Percentiles rank a stretch among this genome's conserved stretches.
Evolutionary conservation across 2,113 vertebrate species (phyloP).

Genomic region (Zapus hudsonius): DNA sequence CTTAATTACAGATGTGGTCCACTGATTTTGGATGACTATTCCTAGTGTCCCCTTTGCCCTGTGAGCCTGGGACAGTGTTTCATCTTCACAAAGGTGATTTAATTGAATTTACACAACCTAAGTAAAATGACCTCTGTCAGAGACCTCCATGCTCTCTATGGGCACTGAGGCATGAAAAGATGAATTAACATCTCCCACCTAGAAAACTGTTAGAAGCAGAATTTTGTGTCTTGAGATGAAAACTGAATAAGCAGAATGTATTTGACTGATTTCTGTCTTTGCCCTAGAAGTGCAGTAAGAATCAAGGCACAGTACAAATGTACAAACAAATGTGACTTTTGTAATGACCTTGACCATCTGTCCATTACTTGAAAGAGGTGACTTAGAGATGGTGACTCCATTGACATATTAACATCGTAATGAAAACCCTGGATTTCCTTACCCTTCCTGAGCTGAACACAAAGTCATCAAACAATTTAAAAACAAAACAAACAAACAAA

Average conservation of each 20-base stretch:
- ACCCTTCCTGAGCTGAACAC: not conserved
- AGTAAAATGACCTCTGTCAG: not conserved
- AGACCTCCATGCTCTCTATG: not conserved
- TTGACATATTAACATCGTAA: conserved; percentile 12
- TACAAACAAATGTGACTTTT: conserved; percentile 15
- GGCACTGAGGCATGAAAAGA: not conserved
- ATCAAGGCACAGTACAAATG: not conserved
- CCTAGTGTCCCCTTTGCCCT: not conserved
- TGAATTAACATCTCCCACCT: not conserved
- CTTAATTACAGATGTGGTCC: not conserved
- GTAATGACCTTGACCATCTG: conserved; percentile 4
- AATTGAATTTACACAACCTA: not conserved
- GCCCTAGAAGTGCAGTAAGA: not conserved
- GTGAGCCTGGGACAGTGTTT: not conserved
- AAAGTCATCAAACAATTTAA: not conserved
- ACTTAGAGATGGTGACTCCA: not conserved
- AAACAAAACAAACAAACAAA: not conserved
- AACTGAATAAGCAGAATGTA: not conserved
- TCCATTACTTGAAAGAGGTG: conserved; percentile 17
- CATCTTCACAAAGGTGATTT: not conserved
- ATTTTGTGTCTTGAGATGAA: not conserved
- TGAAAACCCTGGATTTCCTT: not conserved
- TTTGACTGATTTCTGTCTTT: not conserved
- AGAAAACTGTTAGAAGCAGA: not conserved
- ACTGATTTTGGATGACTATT: not conserved